Evolutionary conservation across 2,113 vertebrate genomes (phyloP).

Genomic region (Eleginops maclovinus): DNA sequence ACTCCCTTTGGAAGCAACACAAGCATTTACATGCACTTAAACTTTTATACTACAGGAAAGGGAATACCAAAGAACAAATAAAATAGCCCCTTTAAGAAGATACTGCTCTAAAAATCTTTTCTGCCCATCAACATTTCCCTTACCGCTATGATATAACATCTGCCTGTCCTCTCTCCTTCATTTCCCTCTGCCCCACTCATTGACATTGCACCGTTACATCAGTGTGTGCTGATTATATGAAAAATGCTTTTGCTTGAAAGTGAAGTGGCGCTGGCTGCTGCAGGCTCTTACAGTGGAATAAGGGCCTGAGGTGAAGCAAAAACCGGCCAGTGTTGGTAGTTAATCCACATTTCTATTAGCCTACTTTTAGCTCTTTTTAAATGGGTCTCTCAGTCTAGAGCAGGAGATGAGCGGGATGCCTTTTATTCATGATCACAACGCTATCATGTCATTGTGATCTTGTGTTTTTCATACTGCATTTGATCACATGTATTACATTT

Average conservation of each 20-base stretch:
- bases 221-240: slow-evolving; percentile 52
- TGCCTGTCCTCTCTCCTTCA: neutral
- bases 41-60: too few relatives aligned
- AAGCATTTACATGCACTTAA: too few relatives aligned
- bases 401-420: slow-evolving; percentile 60
- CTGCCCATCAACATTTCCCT: neutral
- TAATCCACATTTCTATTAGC: slow-evolving; percentile 76
- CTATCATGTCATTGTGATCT: slow-evolving; percentile 31
- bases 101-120: slow-evolving; percentile 1
- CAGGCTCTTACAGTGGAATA: slow-evolving; percentile 48
- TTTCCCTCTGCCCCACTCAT: slow-evolving; percentile 10
- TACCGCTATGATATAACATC: neutral
- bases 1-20: too few relatives aligned
- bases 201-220: slow-evolving; percentile 31
- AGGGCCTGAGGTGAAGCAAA: slow-evolving; percentile 67
- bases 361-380: slow-evolving; percentile 72
- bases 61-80: too few relatives aligned
- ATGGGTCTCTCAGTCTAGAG: slow-evolving; percentile 62
- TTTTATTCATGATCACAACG: slow-evolving; percentile 63
- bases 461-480: slow-evolving; percentile 47
- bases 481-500: slow-evolving; percentile 44
- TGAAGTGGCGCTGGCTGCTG: slow-evolving; percentile 47
- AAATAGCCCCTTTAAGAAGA: too few relatives aligned
- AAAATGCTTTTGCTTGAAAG: slow-evolving; percentile 47
- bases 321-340: slow-evolving; percentile 65